Evolutionary conservation across 2,797 vertebrate species (phyloP).

Genomic region (Neostethus bicornis): DNA sequence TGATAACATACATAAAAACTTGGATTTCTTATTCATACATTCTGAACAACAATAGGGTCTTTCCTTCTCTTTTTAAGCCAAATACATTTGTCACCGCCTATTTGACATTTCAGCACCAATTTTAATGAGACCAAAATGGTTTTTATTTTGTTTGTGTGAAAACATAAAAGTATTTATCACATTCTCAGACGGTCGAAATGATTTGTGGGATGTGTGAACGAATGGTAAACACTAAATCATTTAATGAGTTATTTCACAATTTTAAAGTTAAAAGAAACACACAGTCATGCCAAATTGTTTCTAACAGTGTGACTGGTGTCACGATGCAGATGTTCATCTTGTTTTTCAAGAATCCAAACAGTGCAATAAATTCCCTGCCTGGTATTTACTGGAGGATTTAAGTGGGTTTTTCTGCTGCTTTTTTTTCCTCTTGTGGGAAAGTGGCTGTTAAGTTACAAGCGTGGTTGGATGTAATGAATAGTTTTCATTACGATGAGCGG

Average conservation of each 20-base stretch:
- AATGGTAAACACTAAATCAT: not conserved
- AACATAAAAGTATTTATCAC: not conserved
- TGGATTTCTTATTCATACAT: too few relatives aligned
- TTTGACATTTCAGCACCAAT: not conserved
- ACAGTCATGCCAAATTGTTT: not conserved
- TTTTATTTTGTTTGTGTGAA: not conserved
- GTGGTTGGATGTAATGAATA: slow-evolving; percentile 20
- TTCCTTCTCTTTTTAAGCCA: not conserved
- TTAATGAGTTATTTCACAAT: not conserved
- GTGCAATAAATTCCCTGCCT: slow-evolving; percentile 24
- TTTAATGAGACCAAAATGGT: not conserved
- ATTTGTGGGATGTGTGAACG: not conserved
- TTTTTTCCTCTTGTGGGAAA: slow-evolving; percentile 32
- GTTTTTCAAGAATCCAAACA: slow-evolving; percentile 33
- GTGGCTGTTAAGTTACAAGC: not conserved
- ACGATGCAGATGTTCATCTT: slow-evolving; percentile 42
- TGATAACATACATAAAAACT: too few relatives aligned
- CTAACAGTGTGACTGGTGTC: slow-evolving; percentile 10
- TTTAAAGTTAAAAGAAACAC: not conserved
- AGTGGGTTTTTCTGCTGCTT: slow-evolving; percentile 19
- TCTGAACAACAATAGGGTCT: too few relatives aligned
- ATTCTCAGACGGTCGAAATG: not conserved
- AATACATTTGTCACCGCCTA: not conserved
- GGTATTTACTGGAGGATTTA: slow-evolving; percentile 49
- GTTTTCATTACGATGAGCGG: slow-evolving; percentile 15